phyloP scores from a whole-genome alignment of 2,797 vertebrate species.

The Semotilus atromaculatus region DNA sequence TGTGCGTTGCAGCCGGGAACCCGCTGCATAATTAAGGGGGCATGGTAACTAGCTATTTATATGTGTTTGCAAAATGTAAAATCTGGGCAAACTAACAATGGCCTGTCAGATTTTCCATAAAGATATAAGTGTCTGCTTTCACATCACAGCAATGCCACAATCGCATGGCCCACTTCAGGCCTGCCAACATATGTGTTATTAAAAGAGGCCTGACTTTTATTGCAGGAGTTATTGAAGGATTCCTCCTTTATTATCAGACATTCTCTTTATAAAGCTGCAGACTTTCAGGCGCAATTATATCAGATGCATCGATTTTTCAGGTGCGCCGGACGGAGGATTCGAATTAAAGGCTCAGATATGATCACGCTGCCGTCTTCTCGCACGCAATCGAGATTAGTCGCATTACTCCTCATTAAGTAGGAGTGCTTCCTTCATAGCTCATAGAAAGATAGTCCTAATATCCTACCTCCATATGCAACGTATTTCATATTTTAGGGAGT shows the following conservation, averaged over 20 bases:
- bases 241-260: slow-evolving; percentile 42
- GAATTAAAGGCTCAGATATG: slow-evolving; percentile 47
- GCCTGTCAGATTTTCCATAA: slow-evolving; percentile 46
- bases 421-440: slow-evolving; percentile 22
- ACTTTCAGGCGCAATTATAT: slow-evolving; percentile 16
- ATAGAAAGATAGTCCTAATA: slow-evolving; percentile 44
- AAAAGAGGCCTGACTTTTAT: slow-evolving; percentile 40
- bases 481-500: slow-evolving; percentile 3
- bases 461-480: slow-evolving; percentile 25
- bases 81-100: slow-evolving; percentile 49
- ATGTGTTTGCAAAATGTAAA: slow-evolving; percentile 52
- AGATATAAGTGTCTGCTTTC: slow-evolving; percentile 43
- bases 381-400: slow-evolving; percentile 39
- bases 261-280: not conserved
- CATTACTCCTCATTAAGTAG: slow-evolving; percentile 43
- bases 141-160: slow-evolving; percentile 43
- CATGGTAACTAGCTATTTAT: slow-evolving; percentile 56
- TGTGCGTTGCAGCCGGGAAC: slow-evolving; percentile 23
- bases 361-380: slow-evolving; percentile 33
- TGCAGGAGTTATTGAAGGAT: slow-evolving; percentile 39
- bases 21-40: slow-evolving; percentile 60
- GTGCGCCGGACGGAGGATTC: slow-evolving; percentile 43
- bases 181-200: slow-evolving; percentile 43
- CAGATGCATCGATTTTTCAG: slow-evolving; percentile 47
- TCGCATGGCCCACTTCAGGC: slow-evolving; percentile 18